These are phyloP conservation scores for Drosophila obscura DNA, from an alignment of 1,140 invertebrate species.

Conservation along the genomic window DNA sequence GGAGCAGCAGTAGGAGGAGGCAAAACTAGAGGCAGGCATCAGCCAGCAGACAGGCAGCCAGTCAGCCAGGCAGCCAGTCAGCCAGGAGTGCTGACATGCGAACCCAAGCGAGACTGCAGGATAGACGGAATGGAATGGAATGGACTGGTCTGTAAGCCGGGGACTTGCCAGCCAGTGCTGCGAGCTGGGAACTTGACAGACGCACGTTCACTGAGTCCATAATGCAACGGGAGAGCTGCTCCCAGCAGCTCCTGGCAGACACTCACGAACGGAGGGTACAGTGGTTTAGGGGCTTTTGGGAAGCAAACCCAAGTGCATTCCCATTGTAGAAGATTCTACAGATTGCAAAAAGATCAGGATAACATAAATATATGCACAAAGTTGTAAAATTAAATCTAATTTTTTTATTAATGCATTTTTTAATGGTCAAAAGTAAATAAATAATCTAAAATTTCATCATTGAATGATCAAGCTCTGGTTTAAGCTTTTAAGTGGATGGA, in stretches of 20 bases:
- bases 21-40: constrained; percentile 8
- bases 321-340: too few relatives aligned
- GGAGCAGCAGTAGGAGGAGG: constrained; percentile 3
- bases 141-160: background rate
- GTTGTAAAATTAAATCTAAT: too few relatives aligned
- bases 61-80: constrained; percentile 4
- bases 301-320: background rate
- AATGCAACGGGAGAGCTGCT: constrained; percentile 27
- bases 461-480: too few relatives aligned
- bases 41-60: background rate
- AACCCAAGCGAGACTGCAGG: too few relatives aligned
- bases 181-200: constrained; percentile 19
- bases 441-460: too few relatives aligned
- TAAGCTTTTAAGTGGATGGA: too few relatives aligned
- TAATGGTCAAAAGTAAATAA: too few relatives aligned
- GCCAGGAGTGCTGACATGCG: constrained; percentile 31
- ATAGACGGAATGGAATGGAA: too few relatives aligned
- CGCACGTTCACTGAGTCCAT: constrained; percentile 41
- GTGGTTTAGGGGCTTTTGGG: background rate
- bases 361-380: too few relatives aligned
- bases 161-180: background rate
- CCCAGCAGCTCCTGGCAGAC: background rate
- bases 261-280: background rate
- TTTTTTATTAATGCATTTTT: too few relatives aligned
- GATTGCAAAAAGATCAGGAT: too few relatives aligned